Evolutionary conservation across 2,888 invertebrate genomes (phyloP).

Genomic region (Sminthurides aquaticus): DNA sequence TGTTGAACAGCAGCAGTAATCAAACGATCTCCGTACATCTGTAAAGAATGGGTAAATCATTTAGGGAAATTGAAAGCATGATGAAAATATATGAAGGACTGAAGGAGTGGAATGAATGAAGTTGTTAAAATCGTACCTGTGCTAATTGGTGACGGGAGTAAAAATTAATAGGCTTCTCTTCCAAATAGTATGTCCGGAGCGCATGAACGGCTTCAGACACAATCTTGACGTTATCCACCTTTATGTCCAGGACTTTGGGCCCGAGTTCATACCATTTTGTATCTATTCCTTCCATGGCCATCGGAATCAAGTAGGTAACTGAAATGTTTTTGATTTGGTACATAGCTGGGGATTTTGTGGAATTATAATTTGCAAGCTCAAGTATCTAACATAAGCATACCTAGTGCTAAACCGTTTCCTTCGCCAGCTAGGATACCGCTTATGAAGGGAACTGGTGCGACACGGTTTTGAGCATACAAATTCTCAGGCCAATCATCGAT

Average conservation of each 20-base stretch:
- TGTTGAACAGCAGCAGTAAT: conserved; percentile 27
- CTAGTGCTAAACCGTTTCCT: conserved; percentile 13
- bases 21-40: conserved; percentile 35
- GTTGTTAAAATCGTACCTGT: conserved; percentile 10
- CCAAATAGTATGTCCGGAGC: conserved; percentile 30
- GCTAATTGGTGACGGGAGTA: conserved; percentile 23
- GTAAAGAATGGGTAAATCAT: background rate
- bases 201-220: conserved; percentile 21
- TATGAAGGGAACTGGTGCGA: conserved; percentile 16
- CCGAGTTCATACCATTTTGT: conserved; percentile 26
- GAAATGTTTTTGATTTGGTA: too few relatives aligned
- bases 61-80: too few relatives aligned
- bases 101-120: background rate
- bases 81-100: too few relatives aligned
- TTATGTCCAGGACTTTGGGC: conserved; percentile 29
- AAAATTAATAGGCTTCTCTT: conserved; percentile 27
- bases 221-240: conserved; percentile 21
- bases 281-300: conserved; percentile 30
- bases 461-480: conserved; percentile 7
- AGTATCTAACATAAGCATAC: conserved; percentile 3
- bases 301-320: conserved; percentile 32
- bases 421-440: conserved; percentile 18
- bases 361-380: background rate
- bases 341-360: too few relatives aligned
- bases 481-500: conserved; percentile 12